Conservation (phyloP, 2,888 invertebrate genomes). For the Orchesella flavescens region DNA sequence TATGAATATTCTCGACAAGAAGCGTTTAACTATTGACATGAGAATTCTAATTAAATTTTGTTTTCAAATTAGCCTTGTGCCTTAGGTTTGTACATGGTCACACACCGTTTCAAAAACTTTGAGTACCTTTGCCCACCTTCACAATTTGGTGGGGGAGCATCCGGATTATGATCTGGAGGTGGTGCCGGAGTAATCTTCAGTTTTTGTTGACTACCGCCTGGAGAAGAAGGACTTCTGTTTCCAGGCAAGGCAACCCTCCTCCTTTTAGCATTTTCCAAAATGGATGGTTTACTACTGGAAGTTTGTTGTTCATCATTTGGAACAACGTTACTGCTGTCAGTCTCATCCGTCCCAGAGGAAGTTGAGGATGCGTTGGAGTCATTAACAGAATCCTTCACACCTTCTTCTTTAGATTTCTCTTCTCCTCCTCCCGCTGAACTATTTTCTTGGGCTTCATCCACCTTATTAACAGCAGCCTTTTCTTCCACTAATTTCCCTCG, state of each 20-base stretch:
- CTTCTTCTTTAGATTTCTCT: slow-evolving; percentile 2
- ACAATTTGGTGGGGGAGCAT: slow-evolving; percentile 5
- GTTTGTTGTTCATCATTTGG: slow-evolving; percentile 1
- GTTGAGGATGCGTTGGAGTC: slow-evolving; percentile 6
- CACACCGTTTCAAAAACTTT: slow-evolving; percentile 47
- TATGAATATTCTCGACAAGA: too few relatives aligned
- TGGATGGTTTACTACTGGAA: slow-evolving; percentile 32
- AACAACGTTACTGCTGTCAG: slow-evolving; percentile 14
- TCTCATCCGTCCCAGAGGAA: slow-evolving; percentile 26
- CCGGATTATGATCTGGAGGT: slow-evolving; percentile 7
- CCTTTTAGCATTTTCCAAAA: slow-evolving; percentile 44
- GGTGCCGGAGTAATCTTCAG: slow-evolving; percentile 25
- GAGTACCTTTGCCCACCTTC: slow-evolving; percentile 51
- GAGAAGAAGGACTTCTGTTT: not conserved
- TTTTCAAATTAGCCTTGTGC: slow-evolving; percentile 20
- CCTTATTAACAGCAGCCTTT: not conserved
- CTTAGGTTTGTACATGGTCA: slow-evolving; percentile 49
- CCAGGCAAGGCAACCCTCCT: slow-evolving; percentile 12
- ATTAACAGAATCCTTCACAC: slow-evolving; percentile 32
- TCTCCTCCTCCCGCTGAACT: not conserved
- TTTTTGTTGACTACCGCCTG: not conserved
- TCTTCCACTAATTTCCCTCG: slow-evolving; percentile 39
- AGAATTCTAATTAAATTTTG: too few relatives aligned
- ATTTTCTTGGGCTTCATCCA: not conserved
- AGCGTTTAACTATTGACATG: too few relatives aligned